Base-by-base conservation (phyloP, 2,888 invertebrate species). In the Pemphredon lugubris region DNA sequence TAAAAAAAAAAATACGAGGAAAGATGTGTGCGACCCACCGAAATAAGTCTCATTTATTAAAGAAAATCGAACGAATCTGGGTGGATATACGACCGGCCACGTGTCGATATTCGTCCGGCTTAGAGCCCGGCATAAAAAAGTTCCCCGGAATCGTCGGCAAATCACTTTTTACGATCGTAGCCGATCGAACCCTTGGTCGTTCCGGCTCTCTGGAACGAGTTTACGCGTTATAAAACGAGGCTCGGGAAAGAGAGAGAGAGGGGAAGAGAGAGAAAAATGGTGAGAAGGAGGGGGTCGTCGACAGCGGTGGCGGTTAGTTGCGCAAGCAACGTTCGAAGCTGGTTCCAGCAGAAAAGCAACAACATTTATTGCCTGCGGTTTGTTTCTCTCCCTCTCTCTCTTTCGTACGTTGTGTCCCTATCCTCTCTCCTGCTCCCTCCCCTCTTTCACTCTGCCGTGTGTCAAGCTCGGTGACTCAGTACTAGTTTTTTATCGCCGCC, bases 171-270 rank as follows among this genome's bases (percentile, higher is more conserved):
- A 73, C 73, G 64, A 64, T 59, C 51, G 53, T 4, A 6, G 7
- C 30, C 57, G 59, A 66, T 71, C 61, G 47, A 61, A 66, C 47
- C 40, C 23, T 50, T 57, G 51, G 48, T 55, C 45, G 70, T 68
- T 69, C 67, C 71, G 73, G 66, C 57, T 61, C 55, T 70, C 73
- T 65, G 69, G 74, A 77, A 80, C 79, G 68, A 69, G 79, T 79
- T 82, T 76, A 59, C 73, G 72, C 70, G 68, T 76, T 81, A 77
- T 74, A 81, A 79, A 82, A 83, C 73, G 72, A 71, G 73, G 57
- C 70, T 48, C 34, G 48, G 7, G 59, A 26, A 47, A 11, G 26
- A 18, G 48, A 23, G 26, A 20, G 6, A 11, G 48, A 21, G 2
- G 13, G 6, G 37, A 26, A 13, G 5, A 16, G 18, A n/a, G 20